Evolutionary conservation across 2,113 vertebrate genomes (phyloP), one percentile per base, ranked within the genome.

Genomic region (western clawed frog (Xenopus tropicalis)): DNA sequence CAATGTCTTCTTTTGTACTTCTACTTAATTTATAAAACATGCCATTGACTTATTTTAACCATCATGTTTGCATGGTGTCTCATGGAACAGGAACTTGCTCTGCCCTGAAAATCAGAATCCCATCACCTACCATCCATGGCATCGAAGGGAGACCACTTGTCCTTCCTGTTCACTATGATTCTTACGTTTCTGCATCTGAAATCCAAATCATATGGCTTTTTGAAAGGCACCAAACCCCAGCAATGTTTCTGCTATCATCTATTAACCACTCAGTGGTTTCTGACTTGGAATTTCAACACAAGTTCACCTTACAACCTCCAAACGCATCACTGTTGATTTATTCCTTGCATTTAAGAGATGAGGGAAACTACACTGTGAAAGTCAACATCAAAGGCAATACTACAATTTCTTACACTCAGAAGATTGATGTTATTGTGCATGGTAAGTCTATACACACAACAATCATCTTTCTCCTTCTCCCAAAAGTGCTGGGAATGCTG

Each of bases 161-260:
- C 61, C 88, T 93, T 25, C 78, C 83, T 0, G 89, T 90, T 78
- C 82, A 86, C 76, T 93, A 91, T 58, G 82, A 83, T 81, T 90
- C 87, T 81, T 88, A 81, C 1, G 73, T 79, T 69, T 78, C 75
- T 0, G 88, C 89, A 29, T 89, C 88, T 52, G 85, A 87, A 71
- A 84, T 92, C 71, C 91, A 93, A 80, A 90, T 93, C 69, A 91
- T 90, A 72, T 93, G 91, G 91, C 84, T 91, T 51, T 90, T 92
- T 80, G 89, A 92, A 71, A 84, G 82, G 69, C 81, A 83, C 22
- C 77, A 81, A 0, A 87, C 78, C 1, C 83, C 82, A 61, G 84
- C 89, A 58, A 88, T 85, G 70, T 91, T 88, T 63, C 78, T 93
- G 56, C 65, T 92, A 68, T 79, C 81, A 13, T 88, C 90, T 7